Conservation (phyloP, 1,140 invertebrate species). For the Hermatobates lingyangjiaoensis region DNA sequence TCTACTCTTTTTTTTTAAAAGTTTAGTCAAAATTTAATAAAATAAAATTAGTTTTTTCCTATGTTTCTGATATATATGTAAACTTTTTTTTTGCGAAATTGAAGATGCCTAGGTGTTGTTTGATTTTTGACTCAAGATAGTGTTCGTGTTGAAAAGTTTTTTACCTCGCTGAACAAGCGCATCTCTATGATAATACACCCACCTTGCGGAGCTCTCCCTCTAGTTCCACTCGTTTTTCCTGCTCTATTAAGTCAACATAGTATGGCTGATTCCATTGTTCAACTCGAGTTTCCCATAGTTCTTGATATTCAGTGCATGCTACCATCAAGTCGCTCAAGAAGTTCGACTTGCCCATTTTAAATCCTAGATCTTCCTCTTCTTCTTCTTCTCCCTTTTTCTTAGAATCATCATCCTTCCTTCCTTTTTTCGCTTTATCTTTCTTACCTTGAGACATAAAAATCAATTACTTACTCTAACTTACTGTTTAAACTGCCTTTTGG, state of each 20-base stretch:
- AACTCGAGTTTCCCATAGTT: slow-evolving; percentile 62
- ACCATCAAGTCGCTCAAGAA: slow-evolving; percentile 29
- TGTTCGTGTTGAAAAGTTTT: no score
- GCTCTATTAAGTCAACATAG: slow-evolving; percentile 62
- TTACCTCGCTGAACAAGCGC: no score
- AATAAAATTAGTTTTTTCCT: no score
- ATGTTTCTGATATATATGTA: no score
- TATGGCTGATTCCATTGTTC: slow-evolving; percentile 53
- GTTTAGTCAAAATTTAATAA: no score
- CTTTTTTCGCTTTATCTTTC: slow-evolving; percentile 24
- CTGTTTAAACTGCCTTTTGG: slow-evolving; percentile 29
- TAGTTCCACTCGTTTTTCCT: slow-evolving; percentile 62
- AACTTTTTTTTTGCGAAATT: no score
- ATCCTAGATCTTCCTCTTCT: slow-evolving; percentile 34
- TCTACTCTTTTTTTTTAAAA: no score
- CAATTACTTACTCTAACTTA: no score
- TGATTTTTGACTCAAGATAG: no score
- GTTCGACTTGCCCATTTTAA: slow-evolving; percentile 29
- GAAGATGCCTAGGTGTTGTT: no score
- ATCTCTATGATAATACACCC: no score
- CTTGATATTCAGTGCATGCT: slow-evolving; percentile 36
- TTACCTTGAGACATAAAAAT: no score
- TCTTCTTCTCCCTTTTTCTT: slow-evolving; percentile 33
- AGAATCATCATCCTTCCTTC: slow-evolving; percentile 30
- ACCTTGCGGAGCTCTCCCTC: slow-evolving; percentile 62